Percentiles rank a stretch among this genome's conserved stretches.
phyloP scores from a whole-genome alignment of 2,888 invertebrate species.

The Harpagoxenus sublaevis region DNA sequence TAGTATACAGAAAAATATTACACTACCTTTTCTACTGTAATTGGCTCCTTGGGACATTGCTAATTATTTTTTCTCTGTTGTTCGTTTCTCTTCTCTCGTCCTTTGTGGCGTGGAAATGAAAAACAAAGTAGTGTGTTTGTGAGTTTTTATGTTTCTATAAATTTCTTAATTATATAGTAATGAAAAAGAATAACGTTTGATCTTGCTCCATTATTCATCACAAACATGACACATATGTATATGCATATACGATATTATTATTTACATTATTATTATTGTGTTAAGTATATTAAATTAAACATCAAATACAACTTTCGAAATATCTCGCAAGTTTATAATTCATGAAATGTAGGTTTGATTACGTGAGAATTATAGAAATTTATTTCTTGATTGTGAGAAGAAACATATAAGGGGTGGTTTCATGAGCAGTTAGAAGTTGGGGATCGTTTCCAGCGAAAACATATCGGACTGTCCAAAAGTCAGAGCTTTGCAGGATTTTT shows the following conservation, averaged over 20 bases:
- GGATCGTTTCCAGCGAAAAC: slow-evolving; percentile 20
- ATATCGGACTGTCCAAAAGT: slow-evolving; percentile 28
- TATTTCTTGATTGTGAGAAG: background rate
- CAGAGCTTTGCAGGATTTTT: background rate
- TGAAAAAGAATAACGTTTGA: background rate
- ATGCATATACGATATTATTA: background rate
- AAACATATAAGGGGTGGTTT: background rate
- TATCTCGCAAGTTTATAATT: background rate
- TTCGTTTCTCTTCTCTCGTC: background rate
- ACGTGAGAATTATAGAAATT: background rate
- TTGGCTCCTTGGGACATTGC: slow-evolving; percentile 28
- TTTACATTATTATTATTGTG: background rate
- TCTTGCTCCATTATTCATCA: background rate
- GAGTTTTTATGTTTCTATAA: background rate
- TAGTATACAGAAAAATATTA: slow-evolving; percentile 20
- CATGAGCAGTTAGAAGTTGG: background rate
- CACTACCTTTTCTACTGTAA: background rate
- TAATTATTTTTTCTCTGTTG: background rate
- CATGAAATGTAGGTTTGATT: background rate
- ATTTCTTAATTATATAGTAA: slow-evolving; percentile 2
- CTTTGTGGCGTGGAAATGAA: background rate
- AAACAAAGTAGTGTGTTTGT: background rate
- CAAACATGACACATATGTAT: background rate
- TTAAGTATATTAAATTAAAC: background rate
- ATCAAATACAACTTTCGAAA: background rate